phyloP scores from a whole-genome alignment of 2,888 invertebrate species.

The Andrena minutula region DNA sequence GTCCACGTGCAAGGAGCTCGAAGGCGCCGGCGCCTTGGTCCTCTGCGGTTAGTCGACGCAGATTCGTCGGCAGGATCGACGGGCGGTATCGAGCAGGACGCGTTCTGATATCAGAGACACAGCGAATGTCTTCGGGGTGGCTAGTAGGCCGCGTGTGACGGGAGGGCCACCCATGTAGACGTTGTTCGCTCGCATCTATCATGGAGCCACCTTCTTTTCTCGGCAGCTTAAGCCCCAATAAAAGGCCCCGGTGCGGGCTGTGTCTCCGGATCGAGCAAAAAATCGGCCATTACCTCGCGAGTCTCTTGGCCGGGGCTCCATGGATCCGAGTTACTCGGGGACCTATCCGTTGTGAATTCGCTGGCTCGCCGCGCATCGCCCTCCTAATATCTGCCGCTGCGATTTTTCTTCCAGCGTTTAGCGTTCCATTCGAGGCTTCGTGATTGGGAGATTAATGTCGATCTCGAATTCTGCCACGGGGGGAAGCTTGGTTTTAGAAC shows the following conservation, averaged over 20 bases:
- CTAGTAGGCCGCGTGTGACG: constrained; percentile 82
- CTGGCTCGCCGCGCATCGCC: constrained; percentile 24
- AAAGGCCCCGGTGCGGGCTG: constrained; percentile 79
- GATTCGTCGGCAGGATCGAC: constrained; percentile 44
- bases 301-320: constrained; percentile 63
- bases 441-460: constrained; percentile 1
- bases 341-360: constrained; percentile 53
- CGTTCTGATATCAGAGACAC: constrained; percentile 73
- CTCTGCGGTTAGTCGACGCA: constrained; percentile 23
- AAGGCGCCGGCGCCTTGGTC: constrained; percentile 57
- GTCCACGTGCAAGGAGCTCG: neutral
- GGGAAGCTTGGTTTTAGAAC: no score
- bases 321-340: constrained; percentile 69
- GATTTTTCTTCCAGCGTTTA: constrained; percentile 32
- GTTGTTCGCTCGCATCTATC: constrained; percentile 84
- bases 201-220: constrained; percentile 82
- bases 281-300: constrained; percentile 79
- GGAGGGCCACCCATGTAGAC: constrained; percentile 84
- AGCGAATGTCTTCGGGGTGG: constrained; percentile 83
- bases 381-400: constrained; percentile 28
- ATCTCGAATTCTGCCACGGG: no score
- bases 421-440: neutral
- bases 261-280: constrained; percentile 80
- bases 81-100: constrained; percentile 53
- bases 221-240: constrained; percentile 81